Base-by-base conservation (phyloP, 2,888 invertebrate genomes). In the Drosophila kambysellisi region DNA sequence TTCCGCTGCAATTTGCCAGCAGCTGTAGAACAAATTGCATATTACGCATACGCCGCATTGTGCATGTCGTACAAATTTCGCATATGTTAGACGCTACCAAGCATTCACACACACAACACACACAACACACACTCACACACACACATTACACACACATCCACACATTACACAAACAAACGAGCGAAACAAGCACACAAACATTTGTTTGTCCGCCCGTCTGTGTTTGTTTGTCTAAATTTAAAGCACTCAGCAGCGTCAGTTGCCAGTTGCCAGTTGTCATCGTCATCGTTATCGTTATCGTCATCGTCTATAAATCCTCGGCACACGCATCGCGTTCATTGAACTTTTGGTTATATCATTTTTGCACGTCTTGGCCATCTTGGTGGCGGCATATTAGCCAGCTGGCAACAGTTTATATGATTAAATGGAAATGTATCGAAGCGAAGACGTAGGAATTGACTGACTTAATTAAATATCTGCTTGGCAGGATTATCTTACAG, bases 1-100 rank as follows among this genome's bases (percentile, higher is more conserved):
- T 46, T 81, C 59, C 56, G 62, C 70, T 79, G 82, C 88, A 88
- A 83, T 83, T 83, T 87, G 84, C 75, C 65, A 76, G 67, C 83
- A 85, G 85, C 79, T 76, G 85, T 81, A 69, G 74, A 83, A 70
- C 83, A 88, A 88, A 86, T 88, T 86, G 88, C 83, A 86, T 76
- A 86, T 85, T 86, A 86, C 88, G 88, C 86, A 86, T 86, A 86
- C 85, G 85, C 83, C 81, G 63, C 77, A 71, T 74, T 61, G 79
- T 74, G 59, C 72, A 50, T 51, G 62, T 29, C 62, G 50, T 56
- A 69, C 74, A 60, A 76, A 60, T 53, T 67, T 58, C 70, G 43
- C 74, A 72, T 75, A 74, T 79, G 74, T 52, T 70, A 63, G 69
- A 70, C 50, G 56, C 52, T 73, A 64, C 53, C 46, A 46, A 62